Evolutionary conservation across 37 sponge, comb jelly and placozoan genomes (phyloP), one percentile per base, ranked within the genome.

Genomic region (Halisarca cf. caerulea): DNA sequence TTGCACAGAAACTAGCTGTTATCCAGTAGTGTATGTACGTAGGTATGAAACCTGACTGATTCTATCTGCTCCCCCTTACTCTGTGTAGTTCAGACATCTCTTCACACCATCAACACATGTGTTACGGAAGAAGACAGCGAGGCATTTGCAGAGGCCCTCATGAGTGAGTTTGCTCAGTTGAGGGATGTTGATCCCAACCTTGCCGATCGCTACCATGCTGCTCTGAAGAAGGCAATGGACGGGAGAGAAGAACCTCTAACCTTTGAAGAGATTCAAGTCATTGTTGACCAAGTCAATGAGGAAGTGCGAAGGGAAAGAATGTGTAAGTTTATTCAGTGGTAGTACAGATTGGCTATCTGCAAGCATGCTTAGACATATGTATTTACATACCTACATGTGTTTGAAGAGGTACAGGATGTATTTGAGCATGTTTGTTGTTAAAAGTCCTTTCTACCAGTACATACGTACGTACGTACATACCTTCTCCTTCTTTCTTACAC

Each of bases 241-340:
- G 81, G 87, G 58, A 92, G 89, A 32, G 82, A 78, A 45, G 88
- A 70, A 51, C 71, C 74, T 2, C 87, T 95, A 24, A 81, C 80
- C 7, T 43, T 81, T 28, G 91, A 88, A 32, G 95, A 95, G 86
- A 93, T 95, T 17, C 85, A 58, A 44, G 35, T 17, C 23, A 78
- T 89, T 39, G 53, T 95, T n/a, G 87, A 82, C 8, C 64, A 79
- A 58, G 94, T 92, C 38, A 95, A 95, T 43, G 86, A 88, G 59
- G 38, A 90, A 78, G 85, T 89, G 58, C 71, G 85, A 44, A 80
- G 51, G 71, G 88, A 91, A 41, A 70, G 80, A 59, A 82, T 87
- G 3, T 47, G 93, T 93, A 44, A 89, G 93, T 53, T n/a, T 47
- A 11, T 11, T 47, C 6, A n/a, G n/a, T n/a, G n/a, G n/a, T n/a